Evolutionary conservation across 64 coral and sea anemone genomes (phyloP), one percentile per base, ranked within the genome.

Genomic region (Catalaphyllia jardinei): DNA sequence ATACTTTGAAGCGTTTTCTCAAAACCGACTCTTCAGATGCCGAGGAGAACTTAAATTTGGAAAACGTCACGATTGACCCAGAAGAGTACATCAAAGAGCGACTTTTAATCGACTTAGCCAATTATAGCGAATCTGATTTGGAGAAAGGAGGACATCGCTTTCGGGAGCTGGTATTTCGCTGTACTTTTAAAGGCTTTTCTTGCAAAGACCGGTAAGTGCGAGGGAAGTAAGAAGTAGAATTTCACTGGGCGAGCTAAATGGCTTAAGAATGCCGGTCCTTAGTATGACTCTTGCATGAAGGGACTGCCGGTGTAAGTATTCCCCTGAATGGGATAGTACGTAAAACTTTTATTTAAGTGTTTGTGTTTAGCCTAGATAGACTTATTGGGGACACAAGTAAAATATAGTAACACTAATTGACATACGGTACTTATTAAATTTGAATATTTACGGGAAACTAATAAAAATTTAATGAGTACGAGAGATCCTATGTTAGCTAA

Each of bases 141-240:
- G 20, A 24, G 29, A 31, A 52, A 63, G 65, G 30, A 6, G 89
- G 89, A 74, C 89, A 91, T 76, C 22, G 1, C 14, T 91, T 91
- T 25, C 50, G 76, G 4, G 89, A 91, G 31, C 42, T 91, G n/a
- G 81, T 91, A 25, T 91, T 64, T 62, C 79, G 89, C 42, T 91
- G 89, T 49, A 46, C 38, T 9, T 91, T 79, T 79, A 42, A 60
- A 30, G 79, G 61, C 33, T 91, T 91, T 39, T 74, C 25, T 31
- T 91, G 89, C 60, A 84, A 91, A 52, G 24, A 84, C 46, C 79
- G 89, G 89, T 91, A 59, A 76, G 76, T 64, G 16, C 29, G 15
- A 29, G 54, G 10, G 11, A 57, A 57, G 54, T 57, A 57, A 57
- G 15, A 57, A 15, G 14, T 9, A 46, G 42, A 46, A 46, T 46